phyloP scores from a whole-genome alignment of 2,113 vertebrate species.

The Catharus bicknelli region DNA sequence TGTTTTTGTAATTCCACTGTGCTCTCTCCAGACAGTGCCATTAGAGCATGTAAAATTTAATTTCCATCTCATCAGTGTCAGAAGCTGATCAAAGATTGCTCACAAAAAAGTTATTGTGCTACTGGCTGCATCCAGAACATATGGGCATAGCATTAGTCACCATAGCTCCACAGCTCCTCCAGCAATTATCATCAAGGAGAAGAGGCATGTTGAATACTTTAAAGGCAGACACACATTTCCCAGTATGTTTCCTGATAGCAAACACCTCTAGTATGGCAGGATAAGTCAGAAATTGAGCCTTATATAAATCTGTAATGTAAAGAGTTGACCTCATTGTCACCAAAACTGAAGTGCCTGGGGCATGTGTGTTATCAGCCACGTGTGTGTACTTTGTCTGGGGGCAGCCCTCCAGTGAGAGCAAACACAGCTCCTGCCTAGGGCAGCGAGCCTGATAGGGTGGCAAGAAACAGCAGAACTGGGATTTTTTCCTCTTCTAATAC shows the following conservation, averaged over 20 bases:
- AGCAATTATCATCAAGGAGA: constrained; percentile 3
- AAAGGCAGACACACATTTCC: not conserved
- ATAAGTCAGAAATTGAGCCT: not conserved
- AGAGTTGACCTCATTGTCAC: constrained; percentile 41
- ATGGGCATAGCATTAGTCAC: constrained; percentile 62
- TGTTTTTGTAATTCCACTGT: constrained; percentile 18
- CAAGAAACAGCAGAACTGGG: constrained; percentile 48
- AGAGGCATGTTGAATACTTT: not conserved
- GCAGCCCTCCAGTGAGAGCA: constrained; percentile 33
- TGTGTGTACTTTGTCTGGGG: constrained; percentile 29
- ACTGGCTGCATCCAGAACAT: constrained; percentile 57
- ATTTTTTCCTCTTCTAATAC: constrained; percentile 45
- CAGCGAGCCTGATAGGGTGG: constrained; percentile 32
- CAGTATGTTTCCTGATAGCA: not conserved
- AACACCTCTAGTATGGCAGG: not conserved
- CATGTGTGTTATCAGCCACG: not conserved
- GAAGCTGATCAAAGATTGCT: constrained; percentile 67
- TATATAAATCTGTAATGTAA: constrained; percentile 27
- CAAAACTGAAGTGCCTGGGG: constrained; percentile 16
- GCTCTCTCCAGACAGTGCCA: constrained; percentile 23
- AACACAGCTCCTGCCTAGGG: constrained; percentile 44
- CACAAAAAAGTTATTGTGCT: constrained; percentile 45
- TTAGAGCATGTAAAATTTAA: constrained; percentile 70
- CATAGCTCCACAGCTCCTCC: constrained; percentile 37
- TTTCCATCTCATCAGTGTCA: constrained; percentile 67